These are phyloP conservation scores for Schlechtendalia chinensis DNA, from an alignment of 1,140 invertebrate genomes.

Conservation along the genomic window DNA sequence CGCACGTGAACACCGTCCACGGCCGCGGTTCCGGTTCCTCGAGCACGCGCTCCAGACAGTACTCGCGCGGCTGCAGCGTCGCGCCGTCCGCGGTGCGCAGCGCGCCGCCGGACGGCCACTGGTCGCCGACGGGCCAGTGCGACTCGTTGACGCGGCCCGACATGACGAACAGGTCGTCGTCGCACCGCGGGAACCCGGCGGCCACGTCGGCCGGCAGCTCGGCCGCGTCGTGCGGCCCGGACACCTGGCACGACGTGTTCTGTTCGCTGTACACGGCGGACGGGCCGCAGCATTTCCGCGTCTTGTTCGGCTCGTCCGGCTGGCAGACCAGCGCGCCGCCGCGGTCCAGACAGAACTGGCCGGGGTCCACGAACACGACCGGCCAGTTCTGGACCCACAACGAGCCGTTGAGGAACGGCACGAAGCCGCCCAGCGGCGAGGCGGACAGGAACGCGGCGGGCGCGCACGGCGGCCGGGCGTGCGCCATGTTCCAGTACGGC, in stretches of 20 bases:
- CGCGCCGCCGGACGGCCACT: slow-evolving; percentile 57
- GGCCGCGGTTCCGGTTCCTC: slow-evolving; percentile 58
- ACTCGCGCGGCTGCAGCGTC: slow-evolving; percentile 57
- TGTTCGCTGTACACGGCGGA: slow-evolving; percentile 61
- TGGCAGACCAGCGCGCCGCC: slow-evolving; percentile 39
- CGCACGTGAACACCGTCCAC: slow-evolving; percentile 65
- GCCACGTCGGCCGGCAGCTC: slow-evolving; percentile 45
- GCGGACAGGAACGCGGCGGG: slow-evolving; percentile 3
- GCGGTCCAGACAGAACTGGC: slow-evolving; percentile 60
- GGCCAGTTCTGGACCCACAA: slow-evolving; percentile 57
- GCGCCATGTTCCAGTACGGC: slow-evolving; percentile 56
- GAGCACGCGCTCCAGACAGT: slow-evolving; percentile 64
- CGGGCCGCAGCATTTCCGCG: slow-evolving; percentile 64
- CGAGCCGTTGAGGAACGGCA: slow-evolving; percentile 62
- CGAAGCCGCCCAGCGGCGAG: slow-evolving; percentile 53
- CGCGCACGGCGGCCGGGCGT: not conserved
- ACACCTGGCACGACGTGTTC: slow-evolving; percentile 57
- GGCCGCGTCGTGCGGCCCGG: slow-evolving; percentile 53
- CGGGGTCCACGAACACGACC: slow-evolving; percentile 53
- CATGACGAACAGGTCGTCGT: slow-evolving; percentile 55
- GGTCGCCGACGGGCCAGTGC: slow-evolving; percentile 55
- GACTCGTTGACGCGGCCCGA: slow-evolving; percentile 58
- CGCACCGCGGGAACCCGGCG: slow-evolving; percentile 61
- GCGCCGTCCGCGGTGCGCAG: slow-evolving; percentile 58
- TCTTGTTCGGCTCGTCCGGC: slow-evolving; percentile 52